A percentile compares a stretch with the other conserved stretches of the same genome.
phyloP scores from a whole-genome alignment of 2,113 vertebrate species.

The Passer montanus region DNA sequence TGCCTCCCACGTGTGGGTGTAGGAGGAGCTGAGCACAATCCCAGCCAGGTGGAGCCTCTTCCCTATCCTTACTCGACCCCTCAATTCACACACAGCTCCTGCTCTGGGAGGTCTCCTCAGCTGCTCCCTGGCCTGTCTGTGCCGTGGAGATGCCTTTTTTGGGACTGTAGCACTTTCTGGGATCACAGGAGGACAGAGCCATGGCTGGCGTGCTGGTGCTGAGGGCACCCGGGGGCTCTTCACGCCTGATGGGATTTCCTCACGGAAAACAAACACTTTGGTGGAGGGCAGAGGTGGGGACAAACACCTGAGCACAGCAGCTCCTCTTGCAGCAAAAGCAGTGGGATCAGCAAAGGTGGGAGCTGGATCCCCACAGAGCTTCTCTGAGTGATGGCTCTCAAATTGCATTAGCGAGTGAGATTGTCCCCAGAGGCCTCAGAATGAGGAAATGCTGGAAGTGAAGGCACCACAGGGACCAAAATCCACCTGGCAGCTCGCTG shows the following conservation, averaged over 20 bases:
- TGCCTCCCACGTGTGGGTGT: neutral
- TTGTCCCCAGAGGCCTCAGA: neutral
- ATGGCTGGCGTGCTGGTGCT: rapidly evolving
- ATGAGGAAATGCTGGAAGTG: neutral
- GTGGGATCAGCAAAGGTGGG: neutral
- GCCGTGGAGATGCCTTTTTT: rapidly evolving
- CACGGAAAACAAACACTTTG: neutral
- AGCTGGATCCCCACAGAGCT: neutral
- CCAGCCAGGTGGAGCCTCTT: neutral
- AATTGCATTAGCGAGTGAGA: neutral
- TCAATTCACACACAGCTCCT: neutral
- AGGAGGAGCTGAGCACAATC: neutral
- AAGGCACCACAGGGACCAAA: neutral
- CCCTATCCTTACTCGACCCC: neutral
- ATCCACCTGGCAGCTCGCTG: neutral
- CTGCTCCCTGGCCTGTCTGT: neutral
- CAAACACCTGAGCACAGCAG: neutral
- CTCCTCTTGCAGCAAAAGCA: neutral
- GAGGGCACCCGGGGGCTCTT: neutral
- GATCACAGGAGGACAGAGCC: neutral
- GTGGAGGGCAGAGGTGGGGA: neutral
- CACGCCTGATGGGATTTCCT: rapidly evolving
- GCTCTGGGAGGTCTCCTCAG: neutral
- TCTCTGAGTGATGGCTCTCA: neutral
- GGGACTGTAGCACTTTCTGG: rapidly evolving